Conservation (phyloP, 2,113 vertebrate genomes). For the Nothobranchius kuhntae region DNA sequence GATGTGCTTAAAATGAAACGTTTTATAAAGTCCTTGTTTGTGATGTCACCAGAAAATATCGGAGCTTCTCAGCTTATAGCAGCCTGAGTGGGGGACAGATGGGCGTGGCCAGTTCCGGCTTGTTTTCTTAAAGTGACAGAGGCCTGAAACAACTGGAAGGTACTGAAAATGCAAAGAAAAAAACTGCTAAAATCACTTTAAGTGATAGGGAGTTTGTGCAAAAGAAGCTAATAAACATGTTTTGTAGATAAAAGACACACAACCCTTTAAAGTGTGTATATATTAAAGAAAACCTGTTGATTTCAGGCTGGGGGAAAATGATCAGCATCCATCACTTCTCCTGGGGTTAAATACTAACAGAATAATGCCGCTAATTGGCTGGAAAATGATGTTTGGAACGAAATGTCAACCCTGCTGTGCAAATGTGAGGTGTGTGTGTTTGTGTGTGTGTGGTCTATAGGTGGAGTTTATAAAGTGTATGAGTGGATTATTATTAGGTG, state of each 20-base stretch:
- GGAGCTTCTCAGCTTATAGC: too few species aligned
- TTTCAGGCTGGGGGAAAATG: constrained; percentile 12
- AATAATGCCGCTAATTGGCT: constrained; percentile 50
- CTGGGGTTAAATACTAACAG: constrained; percentile 20
- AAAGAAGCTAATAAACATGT: too few species aligned
- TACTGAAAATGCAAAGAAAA: too few species aligned
- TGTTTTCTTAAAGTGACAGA: too few species aligned
- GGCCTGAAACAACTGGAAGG: too few species aligned
- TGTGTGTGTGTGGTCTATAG: constrained; percentile 1
- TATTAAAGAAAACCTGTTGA: constrained; percentile 21
- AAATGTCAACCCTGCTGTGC: constrained; percentile 37
- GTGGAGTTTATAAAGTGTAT: constrained; percentile 13
- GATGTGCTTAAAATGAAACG: too few species aligned
- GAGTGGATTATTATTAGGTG: neutral
- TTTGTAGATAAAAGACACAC: neutral
- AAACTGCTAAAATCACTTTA: too few species aligned
- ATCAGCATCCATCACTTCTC: constrained; percentile 23
- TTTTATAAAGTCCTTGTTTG: too few species aligned
- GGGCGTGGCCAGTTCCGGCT: too few species aligned
- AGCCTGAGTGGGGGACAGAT: too few species aligned
- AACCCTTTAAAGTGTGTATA: constrained; percentile 19
- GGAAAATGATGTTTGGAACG: constrained; percentile 57
- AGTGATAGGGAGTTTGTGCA: too few species aligned
- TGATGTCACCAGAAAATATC: too few species aligned
- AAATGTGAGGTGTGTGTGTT: constrained; percentile 21